A percentile compares a stretch with the other conserved stretches of the same genome.
Evolutionary conservation across 2,113 vertebrate species (phyloP).

Genomic region (Megaceryle torquata): DNA sequence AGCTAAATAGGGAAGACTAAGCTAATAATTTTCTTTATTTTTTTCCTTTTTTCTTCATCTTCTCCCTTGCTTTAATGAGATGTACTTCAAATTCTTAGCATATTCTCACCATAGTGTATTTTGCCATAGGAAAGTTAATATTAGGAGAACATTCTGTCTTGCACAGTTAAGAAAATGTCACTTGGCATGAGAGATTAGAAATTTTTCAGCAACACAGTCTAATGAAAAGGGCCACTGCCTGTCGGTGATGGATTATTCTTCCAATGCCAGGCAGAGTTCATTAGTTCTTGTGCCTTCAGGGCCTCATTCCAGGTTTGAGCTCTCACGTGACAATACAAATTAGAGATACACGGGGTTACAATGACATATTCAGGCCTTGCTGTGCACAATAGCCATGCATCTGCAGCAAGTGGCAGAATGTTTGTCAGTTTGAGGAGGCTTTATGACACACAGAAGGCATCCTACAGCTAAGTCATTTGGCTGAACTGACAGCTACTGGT

Average conservation of each 20-base stretch:
- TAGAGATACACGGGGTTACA: background rate
- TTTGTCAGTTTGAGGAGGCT: conserved; percentile 21
- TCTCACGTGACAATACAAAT: conserved; percentile 25
- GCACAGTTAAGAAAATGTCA: background rate
- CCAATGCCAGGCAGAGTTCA: conserved; percentile 35
- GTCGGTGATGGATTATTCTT: background rate
- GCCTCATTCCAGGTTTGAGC: background rate
- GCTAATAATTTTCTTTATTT: background rate
- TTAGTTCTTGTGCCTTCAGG: conserved; percentile 31
- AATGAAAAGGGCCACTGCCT: background rate
- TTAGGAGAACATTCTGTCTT: background rate
- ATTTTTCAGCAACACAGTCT: background rate
- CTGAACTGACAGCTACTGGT: background rate
- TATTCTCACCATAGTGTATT: background rate
- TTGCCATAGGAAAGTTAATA: background rate
- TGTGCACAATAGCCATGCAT: background rate
- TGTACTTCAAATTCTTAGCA: background rate
- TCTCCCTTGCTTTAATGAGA: background rate
- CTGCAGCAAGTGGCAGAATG: background rate
- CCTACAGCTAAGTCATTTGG: conserved; percentile 28
- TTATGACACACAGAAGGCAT: conserved; percentile 4
- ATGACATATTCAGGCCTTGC: conserved; percentile 25
- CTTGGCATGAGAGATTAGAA: background rate
- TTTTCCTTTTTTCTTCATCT: background rate
- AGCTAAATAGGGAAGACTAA: background rate